These are phyloP conservation scores for Phrynocephalus vlangalii DNA, from an alignment of 2,797 vertebrate genomes.

Conservation along the genomic window DNA sequence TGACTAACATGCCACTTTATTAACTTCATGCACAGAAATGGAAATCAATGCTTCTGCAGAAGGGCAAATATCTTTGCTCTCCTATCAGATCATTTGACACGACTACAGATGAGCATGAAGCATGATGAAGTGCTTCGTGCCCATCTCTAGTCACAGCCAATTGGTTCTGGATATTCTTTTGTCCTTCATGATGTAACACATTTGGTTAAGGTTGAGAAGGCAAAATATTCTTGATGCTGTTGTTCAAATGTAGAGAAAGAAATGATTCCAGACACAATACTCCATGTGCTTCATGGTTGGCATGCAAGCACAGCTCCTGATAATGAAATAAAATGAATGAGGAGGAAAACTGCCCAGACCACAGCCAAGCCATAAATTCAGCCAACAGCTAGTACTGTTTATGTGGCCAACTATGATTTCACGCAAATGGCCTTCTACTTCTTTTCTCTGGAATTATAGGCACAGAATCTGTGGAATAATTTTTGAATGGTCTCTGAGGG, in stretches of 20 bases:
- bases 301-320: neutral
- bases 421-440: neutral
- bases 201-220: conserved; percentile 1
- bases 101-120: too few relatives aligned
- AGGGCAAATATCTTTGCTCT: neutral
- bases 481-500: neutral
- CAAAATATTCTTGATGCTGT: neutral
- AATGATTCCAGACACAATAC: neutral
- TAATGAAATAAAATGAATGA: neutral
- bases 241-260: neutral
- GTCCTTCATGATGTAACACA: neutral
- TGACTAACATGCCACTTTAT: neutral
- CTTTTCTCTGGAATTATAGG: neutral
- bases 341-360: neutral
- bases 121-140: too few relatives aligned
- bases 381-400: neutral
- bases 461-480: neutral
- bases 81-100: neutral
- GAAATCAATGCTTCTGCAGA: neutral
- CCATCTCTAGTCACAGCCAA: neutral
- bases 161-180: neutral
- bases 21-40: neutral
- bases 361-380: neutral
- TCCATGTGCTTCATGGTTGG: neutral
- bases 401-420: neutral